Conservation (phyloP, 30 jellyfish, hydroid and myxozoan genomes). For the Chironex yamaguchii region DNA sequence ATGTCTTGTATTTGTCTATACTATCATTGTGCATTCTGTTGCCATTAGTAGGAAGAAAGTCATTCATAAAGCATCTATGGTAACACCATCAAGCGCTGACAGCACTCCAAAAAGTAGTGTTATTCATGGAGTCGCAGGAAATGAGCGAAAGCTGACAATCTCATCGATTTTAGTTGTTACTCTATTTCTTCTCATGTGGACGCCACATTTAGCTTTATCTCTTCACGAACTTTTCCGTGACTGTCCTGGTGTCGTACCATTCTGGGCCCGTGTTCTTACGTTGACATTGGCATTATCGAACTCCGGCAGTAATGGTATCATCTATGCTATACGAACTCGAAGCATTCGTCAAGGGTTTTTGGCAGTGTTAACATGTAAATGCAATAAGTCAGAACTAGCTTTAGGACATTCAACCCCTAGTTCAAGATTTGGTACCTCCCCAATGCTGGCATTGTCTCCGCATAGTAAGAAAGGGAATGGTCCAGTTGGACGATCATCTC, state of each 20-base stretch:
- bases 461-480: neutral
- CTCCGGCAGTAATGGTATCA: neutral
- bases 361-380: neutral
- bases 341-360: neutral
- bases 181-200: neutral
- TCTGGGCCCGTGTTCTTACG: neutral
- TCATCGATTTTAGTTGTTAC: neutral
- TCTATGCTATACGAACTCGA: neutral
- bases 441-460: neutral
- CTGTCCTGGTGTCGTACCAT: neutral
- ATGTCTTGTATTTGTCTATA: neutral
- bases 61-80: neutral
- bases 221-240: neutral
- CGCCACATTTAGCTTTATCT: neutral
- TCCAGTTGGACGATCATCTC: neutral
- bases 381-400: neutral
- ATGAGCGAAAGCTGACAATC: neutral
- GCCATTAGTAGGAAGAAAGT: neutral
- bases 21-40: neutral
- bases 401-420: neutral
- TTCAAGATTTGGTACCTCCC: neutral
- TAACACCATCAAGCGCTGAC: too few relatives aligned
- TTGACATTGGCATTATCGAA: neutral
- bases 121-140: neutral
- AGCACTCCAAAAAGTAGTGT: neutral